Base-by-base conservation (phyloP, 2,113 vertebrate genomes). In the Rhabdornis inornatus region DNA sequence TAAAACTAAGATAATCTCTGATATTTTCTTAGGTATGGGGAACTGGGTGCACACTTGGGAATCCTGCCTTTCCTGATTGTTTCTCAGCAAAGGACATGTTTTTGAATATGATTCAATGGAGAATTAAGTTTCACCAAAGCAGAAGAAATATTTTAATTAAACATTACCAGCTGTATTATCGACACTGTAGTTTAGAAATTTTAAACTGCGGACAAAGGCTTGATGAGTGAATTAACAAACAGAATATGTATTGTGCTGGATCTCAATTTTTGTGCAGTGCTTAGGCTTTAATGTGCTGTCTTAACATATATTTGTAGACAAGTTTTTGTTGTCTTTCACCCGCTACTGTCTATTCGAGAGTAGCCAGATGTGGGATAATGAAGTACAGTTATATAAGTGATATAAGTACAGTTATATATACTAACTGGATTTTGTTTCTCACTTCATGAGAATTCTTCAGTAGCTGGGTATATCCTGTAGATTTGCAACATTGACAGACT, bases 141-240 rank as follows among this genome's bases (percentile, higher is more conserved):
- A 80, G 71, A 83, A 91, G 22, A 91, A 75, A 72, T 70, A 78
- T 52, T 93, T 95, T 94, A 94, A 97, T 93, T 87, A 92, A 89
- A 83, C 50, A 84, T 92, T 82, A 83, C 53, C 74, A 89, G 27
- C 49, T 87, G 25, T 93, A 49, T 68, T 75, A 68, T 77, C 66
- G 70, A 30, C 52, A 45, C 6, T 53, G 20, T n/a, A 64, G 81
- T 95, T 96, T 50, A 86, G 12, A 47, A 86, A 91, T 90, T 95
- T 86, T 77, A 86, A 92, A 66, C n/a, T 11, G 2, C 2, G 6
- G 40, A 23, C 39, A 65, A 92, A 64, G 16, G 12, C 44, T 87
- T 87, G 50, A 93, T 85, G 35, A 92, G 11, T 35, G 59, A 80
- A n/a, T 94, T 89, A 94, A 79, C 30, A 85, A 83, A 80, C 11